Evolutionary conservation across 2,113 vertebrate genomes (phyloP).

Genomic region (Brevimyrus niger): DNA sequence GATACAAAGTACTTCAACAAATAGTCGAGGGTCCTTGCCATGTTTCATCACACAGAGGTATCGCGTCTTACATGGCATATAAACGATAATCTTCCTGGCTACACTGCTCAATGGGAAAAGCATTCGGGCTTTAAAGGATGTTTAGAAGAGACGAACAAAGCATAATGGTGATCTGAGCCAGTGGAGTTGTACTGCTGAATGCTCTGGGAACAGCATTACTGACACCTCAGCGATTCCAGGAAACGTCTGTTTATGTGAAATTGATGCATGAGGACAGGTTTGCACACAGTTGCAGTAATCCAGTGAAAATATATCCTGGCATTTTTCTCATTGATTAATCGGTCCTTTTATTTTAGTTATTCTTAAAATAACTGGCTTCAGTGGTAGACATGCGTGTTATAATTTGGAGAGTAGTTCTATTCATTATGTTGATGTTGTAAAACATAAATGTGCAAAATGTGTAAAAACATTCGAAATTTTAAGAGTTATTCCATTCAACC

Average conservation of each 20-base stretch:
- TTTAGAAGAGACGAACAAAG: neutral
- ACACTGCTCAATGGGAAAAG: neutral
- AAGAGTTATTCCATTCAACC: neutral
- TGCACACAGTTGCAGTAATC: neutral
- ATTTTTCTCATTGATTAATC: neutral
- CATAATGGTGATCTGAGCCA: neutral
- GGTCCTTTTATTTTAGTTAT: neutral
- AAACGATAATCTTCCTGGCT: neutral
- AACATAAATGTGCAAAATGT: neutral
- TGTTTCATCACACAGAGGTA: neutral
- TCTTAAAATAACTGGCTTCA: neutral
- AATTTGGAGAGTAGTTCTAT: neutral
- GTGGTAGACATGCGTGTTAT: neutral
- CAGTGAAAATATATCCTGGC: neutral
- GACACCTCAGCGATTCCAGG: neutral
- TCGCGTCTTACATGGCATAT: conserved; percentile 3
- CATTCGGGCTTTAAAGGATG: neutral
- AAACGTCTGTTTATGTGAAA: neutral
- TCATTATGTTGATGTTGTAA: neutral
- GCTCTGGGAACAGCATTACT: neutral
- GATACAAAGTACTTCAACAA: neutral
- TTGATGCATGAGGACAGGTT: neutral
- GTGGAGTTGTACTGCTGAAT: neutral
- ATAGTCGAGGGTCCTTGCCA: neutral
- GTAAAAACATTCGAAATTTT: neutral